Conservation (phyloP, 2,888 invertebrate species). For the Buathra laborator region DNA sequence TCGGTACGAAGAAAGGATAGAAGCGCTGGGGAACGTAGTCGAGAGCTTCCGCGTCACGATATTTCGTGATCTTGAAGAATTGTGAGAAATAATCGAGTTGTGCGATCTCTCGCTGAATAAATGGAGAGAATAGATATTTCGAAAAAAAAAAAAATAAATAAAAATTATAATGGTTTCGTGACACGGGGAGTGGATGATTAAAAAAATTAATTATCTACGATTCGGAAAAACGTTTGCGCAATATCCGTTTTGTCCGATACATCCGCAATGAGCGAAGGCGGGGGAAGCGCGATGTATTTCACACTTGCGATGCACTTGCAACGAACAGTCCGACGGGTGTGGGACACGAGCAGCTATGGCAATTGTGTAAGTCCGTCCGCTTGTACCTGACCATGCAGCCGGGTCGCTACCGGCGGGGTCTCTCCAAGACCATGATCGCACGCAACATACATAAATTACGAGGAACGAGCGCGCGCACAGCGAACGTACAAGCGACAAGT, state of each 20-base stretch:
- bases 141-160: too few species aligned
- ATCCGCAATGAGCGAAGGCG: neutral
- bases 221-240: too few species aligned
- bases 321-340: slow-evolving; percentile 40
- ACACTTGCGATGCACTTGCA: slow-evolving; percentile 64
- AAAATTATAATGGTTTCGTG: too few species aligned
- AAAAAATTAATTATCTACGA: too few species aligned
- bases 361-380: slow-evolving; percentile 72
- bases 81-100: neutral
- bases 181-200: too few species aligned
- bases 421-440: slow-evolving; percentile 78
- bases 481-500: slow-evolving; percentile 49
- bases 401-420: slow-evolving; percentile 57
- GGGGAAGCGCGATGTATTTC: neutral
- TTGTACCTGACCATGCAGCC: slow-evolving; percentile 81
- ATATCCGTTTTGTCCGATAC: neutral
- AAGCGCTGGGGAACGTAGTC: slow-evolving; percentile 24
- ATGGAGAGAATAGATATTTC: too few species aligned
- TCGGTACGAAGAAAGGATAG: slow-evolving; percentile 13
- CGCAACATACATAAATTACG: slow-evolving; percentile 81
- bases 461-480: slow-evolving; percentile 72
- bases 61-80: slow-evolving; percentile 52
- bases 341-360: slow-evolving; percentile 55
- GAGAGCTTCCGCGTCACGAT: slow-evolving; percentile 63
- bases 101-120: neutral